These are phyloP conservation scores for Paramormyrops hopkinsi DNA, from an alignment of 2,797 vertebrate species.

Conservation along the genomic window DNA sequence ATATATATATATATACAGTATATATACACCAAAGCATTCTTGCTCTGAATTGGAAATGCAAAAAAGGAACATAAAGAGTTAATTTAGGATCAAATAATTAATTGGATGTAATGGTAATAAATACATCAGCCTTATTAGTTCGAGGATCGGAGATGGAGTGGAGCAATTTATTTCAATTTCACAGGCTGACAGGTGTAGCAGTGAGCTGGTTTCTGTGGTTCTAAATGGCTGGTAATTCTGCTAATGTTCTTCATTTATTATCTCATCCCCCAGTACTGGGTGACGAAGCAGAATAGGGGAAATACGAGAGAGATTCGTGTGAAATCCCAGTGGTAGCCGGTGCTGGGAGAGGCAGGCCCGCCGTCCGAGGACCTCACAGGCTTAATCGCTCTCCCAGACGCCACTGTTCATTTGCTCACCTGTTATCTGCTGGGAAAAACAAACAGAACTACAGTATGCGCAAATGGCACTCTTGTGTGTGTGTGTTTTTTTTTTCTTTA, in stretches of 20 bases:
- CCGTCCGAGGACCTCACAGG: slow-evolving; percentile 19
- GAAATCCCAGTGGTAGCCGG: slow-evolving; percentile 37
- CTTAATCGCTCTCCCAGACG: slow-evolving; percentile 45
- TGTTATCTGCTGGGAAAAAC: neutral
- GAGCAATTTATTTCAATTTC: slow-evolving; percentile 72
- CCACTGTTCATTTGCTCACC: slow-evolving; percentile 15
- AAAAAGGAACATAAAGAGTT: slow-evolving; percentile 24
- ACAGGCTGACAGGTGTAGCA: slow-evolving; percentile 64
- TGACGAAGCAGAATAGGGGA: slow-evolving; percentile 28
- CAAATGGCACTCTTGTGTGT: slow-evolving; percentile 4
- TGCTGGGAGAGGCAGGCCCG: slow-evolving; percentile 8
- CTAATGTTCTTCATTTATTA: slow-evolving; percentile 71
- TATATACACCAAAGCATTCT: neutral
- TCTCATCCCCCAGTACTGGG: slow-evolving; percentile 57
- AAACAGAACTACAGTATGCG: neutral
- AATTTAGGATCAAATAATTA: slow-evolving; percentile 64
- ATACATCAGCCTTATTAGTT: slow-evolving; percentile 67
- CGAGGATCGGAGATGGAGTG: slow-evolving; percentile 57
- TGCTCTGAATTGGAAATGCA: neutral
- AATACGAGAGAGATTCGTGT: slow-evolving; percentile 46
- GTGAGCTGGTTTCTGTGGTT: slow-evolving; percentile 59
- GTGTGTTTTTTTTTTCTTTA: neutral
- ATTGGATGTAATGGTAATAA: slow-evolving; percentile 64
- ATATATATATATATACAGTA: too few relatives aligned
- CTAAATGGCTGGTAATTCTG: slow-evolving; percentile 70